These are phyloP conservation scores for Notolepis coatsorum DNA, from an alignment of 2,797 vertebrate species.

Conservation along the genomic window DNA sequence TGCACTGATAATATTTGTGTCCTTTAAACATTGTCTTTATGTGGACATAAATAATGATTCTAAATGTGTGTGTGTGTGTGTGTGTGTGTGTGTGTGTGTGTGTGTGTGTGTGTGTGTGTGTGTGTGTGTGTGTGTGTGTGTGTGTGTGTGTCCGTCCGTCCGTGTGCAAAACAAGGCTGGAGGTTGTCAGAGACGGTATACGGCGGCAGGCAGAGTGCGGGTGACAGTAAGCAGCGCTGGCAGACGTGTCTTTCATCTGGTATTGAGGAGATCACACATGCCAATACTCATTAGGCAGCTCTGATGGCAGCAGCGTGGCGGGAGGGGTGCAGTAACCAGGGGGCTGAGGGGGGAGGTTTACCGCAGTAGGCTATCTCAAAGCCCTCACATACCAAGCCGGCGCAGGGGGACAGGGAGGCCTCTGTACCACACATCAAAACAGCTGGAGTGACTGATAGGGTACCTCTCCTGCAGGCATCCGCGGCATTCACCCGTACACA, in stretches of 20 bases:
- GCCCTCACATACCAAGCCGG: conserved; percentile 55
- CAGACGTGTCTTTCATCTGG: conserved; percentile 57
- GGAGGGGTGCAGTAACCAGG: neutral
- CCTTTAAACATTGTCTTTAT: too few species aligned
- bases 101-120: too few species aligned
- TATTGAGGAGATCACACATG: conserved; percentile 57
- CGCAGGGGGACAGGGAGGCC: conserved; percentile 66
- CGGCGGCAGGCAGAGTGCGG: conserved; percentile 8
- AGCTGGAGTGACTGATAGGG: conserved; percentile 78
- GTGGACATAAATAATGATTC: too few species aligned
- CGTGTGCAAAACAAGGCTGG: conserved; percentile 5
- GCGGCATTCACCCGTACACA: conserved; percentile 75
- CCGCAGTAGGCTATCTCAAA: conserved; percentile 73
- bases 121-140: too few species aligned
- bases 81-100: too few species aligned
- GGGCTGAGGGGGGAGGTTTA: conserved; percentile 49
- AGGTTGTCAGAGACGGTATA: conserved; percentile 3
- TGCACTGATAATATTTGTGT: too few species aligned
- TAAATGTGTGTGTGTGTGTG: too few species aligned
- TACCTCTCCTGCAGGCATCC: conserved; percentile 71
- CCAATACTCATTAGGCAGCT: conserved; percentile 64
- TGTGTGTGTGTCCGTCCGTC: neutral
- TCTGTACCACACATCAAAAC: conserved; percentile 76
- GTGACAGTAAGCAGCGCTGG: conserved; percentile 54
- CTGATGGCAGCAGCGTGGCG: conserved; percentile 22